Evolutionary conservation across 2,113 vertebrate species (phyloP).

Genomic region (Tychaedon coryphoeus): DNA sequence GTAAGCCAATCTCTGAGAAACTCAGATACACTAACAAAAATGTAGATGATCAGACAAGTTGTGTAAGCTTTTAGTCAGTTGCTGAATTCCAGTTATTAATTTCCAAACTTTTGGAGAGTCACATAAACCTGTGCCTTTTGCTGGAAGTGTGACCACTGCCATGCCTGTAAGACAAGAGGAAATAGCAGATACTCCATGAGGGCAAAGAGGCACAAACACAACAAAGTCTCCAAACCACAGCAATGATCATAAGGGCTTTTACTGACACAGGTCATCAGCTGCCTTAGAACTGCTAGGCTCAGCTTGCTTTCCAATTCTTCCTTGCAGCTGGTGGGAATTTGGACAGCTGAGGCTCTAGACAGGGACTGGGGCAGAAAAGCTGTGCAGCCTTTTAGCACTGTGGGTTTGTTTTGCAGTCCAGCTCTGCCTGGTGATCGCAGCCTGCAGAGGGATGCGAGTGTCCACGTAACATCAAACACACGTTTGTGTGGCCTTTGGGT

Average conservation of each 20-base stretch:
- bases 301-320: not conserved
- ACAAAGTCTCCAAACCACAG: not conserved
- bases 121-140: not conserved
- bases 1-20: not conserved
- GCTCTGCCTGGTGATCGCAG: not conserved
- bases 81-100: not conserved
- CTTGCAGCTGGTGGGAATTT: not conserved
- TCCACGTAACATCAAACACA: not conserved
- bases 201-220: not conserved
- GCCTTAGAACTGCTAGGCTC: not conserved
- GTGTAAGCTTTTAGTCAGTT: not conserved
- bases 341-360: not conserved
- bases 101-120: not conserved
- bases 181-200: not conserved
- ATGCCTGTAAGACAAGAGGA: not conserved
- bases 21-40: not conserved
- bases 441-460: not conserved
- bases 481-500: not conserved
- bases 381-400: not conserved
- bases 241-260: not conserved
- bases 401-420: not conserved
- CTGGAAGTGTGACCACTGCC: not conserved
- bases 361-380: not conserved
- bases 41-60: not conserved
- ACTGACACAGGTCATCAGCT: not conserved